Evolutionary conservation across 2,797 vertebrate genomes (phyloP).

Genomic region (Todus mexicanus): DNA sequence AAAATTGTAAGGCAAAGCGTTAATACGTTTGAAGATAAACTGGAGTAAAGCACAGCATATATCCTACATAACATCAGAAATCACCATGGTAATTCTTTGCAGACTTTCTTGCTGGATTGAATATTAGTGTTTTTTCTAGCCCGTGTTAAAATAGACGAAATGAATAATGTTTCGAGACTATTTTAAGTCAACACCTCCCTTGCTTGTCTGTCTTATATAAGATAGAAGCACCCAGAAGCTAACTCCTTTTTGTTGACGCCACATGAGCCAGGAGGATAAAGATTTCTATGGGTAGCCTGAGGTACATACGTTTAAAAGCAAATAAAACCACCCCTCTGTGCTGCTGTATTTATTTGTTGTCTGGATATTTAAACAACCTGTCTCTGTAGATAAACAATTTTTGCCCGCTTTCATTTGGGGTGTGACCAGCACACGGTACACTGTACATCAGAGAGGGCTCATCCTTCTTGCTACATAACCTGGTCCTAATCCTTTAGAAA

Average conservation of each 20-base stretch:
- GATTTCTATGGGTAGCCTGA: background rate
- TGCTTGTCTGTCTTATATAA: slow-evolving; percentile 44
- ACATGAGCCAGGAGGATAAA: background rate
- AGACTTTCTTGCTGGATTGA: background rate
- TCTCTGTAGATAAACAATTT: background rate
- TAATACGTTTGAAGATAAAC: background rate
- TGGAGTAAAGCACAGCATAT: background rate
- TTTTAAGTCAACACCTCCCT: slow-evolving; percentile 48
- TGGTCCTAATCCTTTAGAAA: background rate
- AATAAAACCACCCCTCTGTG: background rate
- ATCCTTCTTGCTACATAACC: background rate
- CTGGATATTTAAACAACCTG: background rate
- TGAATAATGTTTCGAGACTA: slow-evolving; percentile 43
- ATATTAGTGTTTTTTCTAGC: slow-evolving; percentile 48
- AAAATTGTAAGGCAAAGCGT: background rate
- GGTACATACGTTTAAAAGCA: background rate
- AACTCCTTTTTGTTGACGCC: background rate
- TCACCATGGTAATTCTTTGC: slow-evolving; percentile 64
- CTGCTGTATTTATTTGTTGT: background rate
- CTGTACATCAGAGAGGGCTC: background rate
- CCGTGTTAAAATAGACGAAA: slow-evolving; percentile 49
- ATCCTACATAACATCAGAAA: background rate
- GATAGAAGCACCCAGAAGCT: slow-evolving; percentile 35
- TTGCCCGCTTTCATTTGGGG: background rate
- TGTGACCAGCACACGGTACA: background rate